Conservation (phyloP, 2,113 vertebrate species). For the Porphyrio hochstetteri region DNA sequence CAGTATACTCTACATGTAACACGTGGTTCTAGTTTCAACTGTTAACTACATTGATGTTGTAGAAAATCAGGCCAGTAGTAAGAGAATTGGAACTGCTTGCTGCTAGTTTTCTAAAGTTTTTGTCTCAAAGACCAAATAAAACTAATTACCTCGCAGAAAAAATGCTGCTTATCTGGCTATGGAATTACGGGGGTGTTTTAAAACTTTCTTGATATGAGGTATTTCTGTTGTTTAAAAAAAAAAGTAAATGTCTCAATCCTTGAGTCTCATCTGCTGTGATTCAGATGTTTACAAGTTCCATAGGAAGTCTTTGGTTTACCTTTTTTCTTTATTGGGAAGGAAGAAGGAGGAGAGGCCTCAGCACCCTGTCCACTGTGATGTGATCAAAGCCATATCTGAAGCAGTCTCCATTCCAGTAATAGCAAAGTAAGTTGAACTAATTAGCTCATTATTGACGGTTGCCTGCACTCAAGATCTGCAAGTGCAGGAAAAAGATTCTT, state of each 20-base stretch:
- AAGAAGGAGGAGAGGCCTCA: conserved; percentile 92
- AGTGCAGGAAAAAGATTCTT: neutral
- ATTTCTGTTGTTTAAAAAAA: neutral
- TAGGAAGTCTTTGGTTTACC: neutral
- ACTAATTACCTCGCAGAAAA: neutral
- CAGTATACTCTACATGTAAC: neutral
- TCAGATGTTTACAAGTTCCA: neutral
- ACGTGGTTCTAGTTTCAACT: neutral
- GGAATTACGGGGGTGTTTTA: neutral
- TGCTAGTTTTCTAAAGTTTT: neutral
- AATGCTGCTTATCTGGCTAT: neutral
- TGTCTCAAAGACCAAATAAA: neutral
- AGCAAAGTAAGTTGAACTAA: conserved; percentile 86
- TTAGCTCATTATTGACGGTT: neutral
- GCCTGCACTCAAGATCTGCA: neutral
- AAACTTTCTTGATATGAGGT: neutral
- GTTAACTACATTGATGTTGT: neutral
- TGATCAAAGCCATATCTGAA: conserved; percentile 86
- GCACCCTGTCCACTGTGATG: conserved; percentile 90
- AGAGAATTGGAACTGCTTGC: neutral
- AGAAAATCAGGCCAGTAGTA: neutral
- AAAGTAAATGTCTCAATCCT: neutral
- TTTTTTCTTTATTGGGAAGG: conserved; percentile 74
- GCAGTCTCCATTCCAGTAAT: conserved; percentile 91
- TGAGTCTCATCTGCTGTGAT: neutral